phyloP scores from a whole-genome alignment of 2,888 invertebrate species.

The Campaea margaritaria region DNA sequence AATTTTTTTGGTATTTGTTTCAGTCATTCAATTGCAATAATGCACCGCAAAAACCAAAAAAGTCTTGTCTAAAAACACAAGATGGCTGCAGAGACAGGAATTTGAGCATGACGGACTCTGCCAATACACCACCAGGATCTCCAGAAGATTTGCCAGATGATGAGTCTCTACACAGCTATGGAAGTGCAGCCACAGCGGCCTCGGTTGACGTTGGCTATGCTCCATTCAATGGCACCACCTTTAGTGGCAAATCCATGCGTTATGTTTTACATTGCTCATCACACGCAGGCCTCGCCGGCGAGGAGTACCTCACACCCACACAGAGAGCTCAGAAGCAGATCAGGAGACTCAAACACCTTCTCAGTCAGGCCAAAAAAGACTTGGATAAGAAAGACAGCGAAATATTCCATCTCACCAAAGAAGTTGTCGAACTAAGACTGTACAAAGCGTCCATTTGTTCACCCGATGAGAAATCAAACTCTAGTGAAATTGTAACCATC shows the following conservation, averaged over 20 bases:
- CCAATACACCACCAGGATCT: conserved; percentile 86
- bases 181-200: conserved; percentile 91
- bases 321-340: conserved; percentile 94
- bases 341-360: conserved; percentile 89
- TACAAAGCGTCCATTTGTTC: conserved; percentile 92
- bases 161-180: conserved; percentile 92
- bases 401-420: conserved; percentile 90
- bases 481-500: conserved; percentile 90
- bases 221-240: conserved; percentile 90
- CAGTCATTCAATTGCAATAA: conserved; percentile 78
- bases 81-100: conserved; percentile 69
- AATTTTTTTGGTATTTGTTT: conserved; percentile 48
- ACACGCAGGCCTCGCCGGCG: conserved; percentile 90
- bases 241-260: conserved; percentile 89
- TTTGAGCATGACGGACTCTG: conserved; percentile 76
- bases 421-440: conserved; percentile 91
- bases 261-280: conserved; percentile 95
- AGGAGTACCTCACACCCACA: conserved; percentile 95
- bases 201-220: conserved; percentile 94
- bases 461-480: conserved; percentile 92
- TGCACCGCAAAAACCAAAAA: conserved; percentile 69
- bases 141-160: conserved; percentile 89
- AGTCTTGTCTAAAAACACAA: conserved; percentile 70
- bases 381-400: conserved; percentile 93
- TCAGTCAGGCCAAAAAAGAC: conserved; percentile 90